Percentiles rank a stretch among this genome's conserved stretches.
Conservation (phyloP, 2,888 invertebrate species). For the Stenichneumon culpator region DNA sequence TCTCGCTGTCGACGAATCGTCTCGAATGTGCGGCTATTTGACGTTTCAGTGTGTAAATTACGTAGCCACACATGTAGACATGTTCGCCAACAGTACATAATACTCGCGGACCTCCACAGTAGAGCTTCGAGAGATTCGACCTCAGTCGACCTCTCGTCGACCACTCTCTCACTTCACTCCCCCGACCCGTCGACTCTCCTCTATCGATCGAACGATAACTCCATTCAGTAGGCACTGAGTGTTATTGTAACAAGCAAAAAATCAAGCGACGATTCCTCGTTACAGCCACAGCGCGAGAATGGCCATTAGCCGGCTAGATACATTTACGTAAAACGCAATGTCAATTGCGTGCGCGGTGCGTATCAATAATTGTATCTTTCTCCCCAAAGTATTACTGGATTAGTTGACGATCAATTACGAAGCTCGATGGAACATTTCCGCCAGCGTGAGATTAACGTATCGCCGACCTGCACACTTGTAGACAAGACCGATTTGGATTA, state of each 20-base stretch:
- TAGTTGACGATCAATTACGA: conserved; percentile 11
- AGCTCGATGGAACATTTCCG: conserved; percentile 11
- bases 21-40: not conserved
- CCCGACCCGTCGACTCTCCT: conserved; percentile 38
- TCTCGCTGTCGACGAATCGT: not conserved
- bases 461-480: not conserved
- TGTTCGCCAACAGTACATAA: conserved; percentile 25
- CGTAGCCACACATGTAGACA: not conserved
- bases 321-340: conserved; percentile 30
- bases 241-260: conserved; percentile 68
- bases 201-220: conserved; percentile 68
- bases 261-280: conserved; percentile 66
- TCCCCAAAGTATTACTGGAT: not conserved
- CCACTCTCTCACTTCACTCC: conserved; percentile 35
- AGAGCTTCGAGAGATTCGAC: conserved; percentile 62
- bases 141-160: conserved; percentile 53
- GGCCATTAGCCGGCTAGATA: conserved; percentile 36
- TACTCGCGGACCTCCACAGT: conserved; percentile 31
- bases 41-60: not conserved
- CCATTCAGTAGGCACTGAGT: conserved; percentile 63
- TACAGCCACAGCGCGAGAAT: conserved; percentile 45
- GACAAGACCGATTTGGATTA: no score
- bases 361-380: not conserved
- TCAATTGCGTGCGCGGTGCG: not conserved
- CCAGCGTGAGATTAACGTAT: not conserved